These are phyloP conservation scores for Cephalotes varians DNA, from an alignment of 2,888 invertebrate genomes.

Conservation along the genomic window DNA sequence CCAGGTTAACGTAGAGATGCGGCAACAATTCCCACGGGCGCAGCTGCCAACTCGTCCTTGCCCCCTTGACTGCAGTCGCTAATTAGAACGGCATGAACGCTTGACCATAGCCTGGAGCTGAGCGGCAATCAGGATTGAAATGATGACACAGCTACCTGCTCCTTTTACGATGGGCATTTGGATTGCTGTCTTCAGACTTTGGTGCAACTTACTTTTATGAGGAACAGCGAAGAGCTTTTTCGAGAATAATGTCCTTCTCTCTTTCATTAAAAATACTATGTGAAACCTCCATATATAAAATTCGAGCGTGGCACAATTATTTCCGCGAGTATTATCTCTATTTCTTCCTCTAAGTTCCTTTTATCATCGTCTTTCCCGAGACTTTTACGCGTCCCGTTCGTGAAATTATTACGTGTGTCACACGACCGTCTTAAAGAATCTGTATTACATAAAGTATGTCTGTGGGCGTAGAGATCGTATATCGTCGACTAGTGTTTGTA, in stretches of 20 bases:
- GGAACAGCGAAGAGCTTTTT: constrained; percentile 6
- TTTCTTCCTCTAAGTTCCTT: constrained; percentile 32
- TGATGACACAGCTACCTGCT: constrained; percentile 59
- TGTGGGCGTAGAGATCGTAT: constrained; percentile 16
- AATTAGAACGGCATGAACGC: constrained; percentile 63
- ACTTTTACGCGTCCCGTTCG: constrained; percentile 63
- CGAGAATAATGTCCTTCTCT: background rate
- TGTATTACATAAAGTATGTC: constrained; percentile 54
- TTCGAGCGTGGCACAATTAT: constrained; percentile 69
- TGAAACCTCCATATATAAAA: constrained; percentile 61
- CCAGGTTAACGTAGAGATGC: constrained; percentile 54
- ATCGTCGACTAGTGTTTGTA: constrained; percentile 45
- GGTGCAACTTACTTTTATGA: background rate
- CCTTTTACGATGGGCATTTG: constrained; percentile 54
- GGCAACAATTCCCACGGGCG: constrained; percentile 67
- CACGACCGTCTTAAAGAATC: constrained; percentile 47
- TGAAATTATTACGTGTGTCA: constrained; percentile 60
- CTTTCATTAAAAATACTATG: background rate
- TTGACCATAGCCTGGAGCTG: constrained; percentile 56
- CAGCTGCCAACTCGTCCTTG: constrained; percentile 52
- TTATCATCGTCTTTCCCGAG: constrained; percentile 41
- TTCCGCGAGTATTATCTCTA: constrained; percentile 67
- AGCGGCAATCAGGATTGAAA: constrained; percentile 67
- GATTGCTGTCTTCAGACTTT: constrained; percentile 46
- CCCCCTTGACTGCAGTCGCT: constrained; percentile 49